Evolutionary conservation across 2,113 vertebrate genomes (phyloP), one percentile per base, ranked within the genome.

Genomic region (Channa argus): DNA sequence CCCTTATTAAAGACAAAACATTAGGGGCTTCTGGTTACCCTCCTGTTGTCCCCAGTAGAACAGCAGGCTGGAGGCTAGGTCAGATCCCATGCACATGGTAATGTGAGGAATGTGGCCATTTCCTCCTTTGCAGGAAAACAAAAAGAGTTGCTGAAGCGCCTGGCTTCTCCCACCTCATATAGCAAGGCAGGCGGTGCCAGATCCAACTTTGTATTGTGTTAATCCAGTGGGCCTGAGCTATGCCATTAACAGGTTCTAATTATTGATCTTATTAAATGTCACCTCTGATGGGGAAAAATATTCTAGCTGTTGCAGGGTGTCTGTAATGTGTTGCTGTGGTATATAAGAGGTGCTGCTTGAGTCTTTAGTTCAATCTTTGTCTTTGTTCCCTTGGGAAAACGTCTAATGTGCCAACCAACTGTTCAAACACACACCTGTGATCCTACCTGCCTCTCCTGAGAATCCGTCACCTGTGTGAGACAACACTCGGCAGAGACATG

Each of bases 71-170:
- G 84, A 80, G 81, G 77, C 87, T 84, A 14, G 38, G 65, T 86
- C 76, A 80, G 75, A 88, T 84, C 86, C 91, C 86, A 92, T 94
- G 92, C 85, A 91, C 93, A 94, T 94, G 94, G 89, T 94, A 94
- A 95, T 94, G 90, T 88, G 73, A 93, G 91, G 94, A 95, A 94
- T 95, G 93, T 39, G 71, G 85, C 90, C 89, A 94, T 93, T 94
- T 95, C 93, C 94, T 94, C 91, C 86, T 90, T 87, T 82, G 73
- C 79, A 86, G 80, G 76, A 88, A 92, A 90, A 94, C 92, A 94
- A 94, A 94, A 90, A 90, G 87, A 91, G 86, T 73, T 79, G 79
- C 81, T 71, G 70, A 80, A 90, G 83, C 70, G 77, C 81, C 79
- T 34, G 66, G 72, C 60, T 76, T 62, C 80, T 87, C 85, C 85